These are phyloP conservation scores for Ptychobarbus kaznakovi DNA, from an alignment of 2,797 vertebrate species.

Conservation along the genomic window DNA sequence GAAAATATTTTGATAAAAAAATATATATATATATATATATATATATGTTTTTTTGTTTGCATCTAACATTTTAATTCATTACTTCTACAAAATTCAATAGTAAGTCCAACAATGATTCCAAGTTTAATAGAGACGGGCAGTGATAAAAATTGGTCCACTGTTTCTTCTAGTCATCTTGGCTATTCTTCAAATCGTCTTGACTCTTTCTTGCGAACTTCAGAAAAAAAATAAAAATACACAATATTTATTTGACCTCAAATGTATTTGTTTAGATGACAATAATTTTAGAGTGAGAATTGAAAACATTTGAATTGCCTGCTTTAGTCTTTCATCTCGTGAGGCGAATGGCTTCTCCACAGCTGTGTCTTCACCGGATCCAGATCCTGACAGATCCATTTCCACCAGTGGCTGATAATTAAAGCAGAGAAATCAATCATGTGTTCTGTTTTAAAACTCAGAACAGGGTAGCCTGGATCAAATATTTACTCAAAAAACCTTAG, in stretches of 20 bases:
- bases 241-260: background rate
- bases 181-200: background rate
- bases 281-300: background rate
- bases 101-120: background rate
- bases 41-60: background rate
- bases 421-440: conserved; percentile 3
- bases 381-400: background rate
- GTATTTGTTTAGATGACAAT: background rate
- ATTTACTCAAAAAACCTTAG: background rate
- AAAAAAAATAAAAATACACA: background rate
- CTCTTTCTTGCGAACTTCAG: background rate
- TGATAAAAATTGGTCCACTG: background rate
- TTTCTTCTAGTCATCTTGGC: background rate
- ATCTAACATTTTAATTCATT: background rate
- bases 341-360: background rate
- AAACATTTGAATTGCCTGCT: background rate
- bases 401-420: background rate
- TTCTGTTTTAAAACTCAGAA: background rate
- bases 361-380: background rate
- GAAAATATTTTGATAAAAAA: too few species aligned
- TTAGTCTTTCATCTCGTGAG: background rate
- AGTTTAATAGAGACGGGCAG: background rate
- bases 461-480: background rate
- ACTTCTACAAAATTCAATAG: background rate
- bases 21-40: too few species aligned